Evolutionary conservation across 2,888 invertebrate genomes (phyloP).

Genomic region (Cyclophora punctaria): DNA sequence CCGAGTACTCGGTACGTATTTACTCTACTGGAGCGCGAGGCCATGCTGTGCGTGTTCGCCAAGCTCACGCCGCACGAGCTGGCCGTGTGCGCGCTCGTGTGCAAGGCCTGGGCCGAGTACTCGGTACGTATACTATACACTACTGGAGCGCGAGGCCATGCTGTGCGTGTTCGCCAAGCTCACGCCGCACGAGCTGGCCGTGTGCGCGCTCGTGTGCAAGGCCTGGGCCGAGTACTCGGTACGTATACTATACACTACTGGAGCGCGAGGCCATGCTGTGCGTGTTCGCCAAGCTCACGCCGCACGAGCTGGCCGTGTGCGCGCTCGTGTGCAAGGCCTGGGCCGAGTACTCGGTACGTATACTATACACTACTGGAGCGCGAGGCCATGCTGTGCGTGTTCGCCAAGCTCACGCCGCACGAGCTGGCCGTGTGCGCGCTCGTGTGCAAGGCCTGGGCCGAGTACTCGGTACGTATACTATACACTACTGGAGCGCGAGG

Average conservation of each 20-base stretch:
- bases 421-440: slow-evolving; percentile 53
- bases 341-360: no score
- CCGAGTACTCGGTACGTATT: slow-evolving; percentile 79
- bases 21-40: slow-evolving; percentile 79
- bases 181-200: slow-evolving; percentile 80
- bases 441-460: no score
- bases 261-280: no score
- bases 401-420: no score
- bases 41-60: slow-evolving; percentile 80
- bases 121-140: slow-evolving; percentile 71
- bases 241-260: slow-evolving; percentile 18
- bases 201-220: slow-evolving; percentile 88
- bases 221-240: slow-evolving; percentile 88
- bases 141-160: slow-evolving; percentile 79
- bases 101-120: slow-evolving; percentile 91
- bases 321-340: no score
- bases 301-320: no score
- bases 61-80: slow-evolving; percentile 81
- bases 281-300: no score
- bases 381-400: no score
- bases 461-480: no score
- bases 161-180: slow-evolving; percentile 82
- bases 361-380: no score
- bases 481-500: slow-evolving; percentile 48
- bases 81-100: slow-evolving; percentile 85